Evolutionary conservation across 2,888 invertebrate species (phyloP), one percentile per base, ranked within the genome.

Genomic region (Drosophila anceps): DNA sequence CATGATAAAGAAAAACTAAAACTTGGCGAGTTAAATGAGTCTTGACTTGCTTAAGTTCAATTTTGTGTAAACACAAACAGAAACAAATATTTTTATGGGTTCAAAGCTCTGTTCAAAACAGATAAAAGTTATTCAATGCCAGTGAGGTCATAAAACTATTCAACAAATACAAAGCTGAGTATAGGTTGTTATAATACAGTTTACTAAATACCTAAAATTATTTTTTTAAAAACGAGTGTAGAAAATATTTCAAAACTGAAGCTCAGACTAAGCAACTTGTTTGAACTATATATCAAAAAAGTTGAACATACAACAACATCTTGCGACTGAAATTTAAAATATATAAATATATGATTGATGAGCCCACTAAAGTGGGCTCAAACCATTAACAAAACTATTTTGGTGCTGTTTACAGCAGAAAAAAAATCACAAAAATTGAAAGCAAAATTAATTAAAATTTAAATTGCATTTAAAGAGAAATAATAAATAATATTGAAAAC

Each of bases 61-160:
- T 9, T 46, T 46, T 46, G 9, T n/a, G 27, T 27, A 15, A 46
- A 46, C 27, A 27, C 9, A 27, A n/a, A 46, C 6, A n/a, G 9
- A 27, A n/a, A 46, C 15, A 46, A 27, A 27, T 46, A 46, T 46
- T 46, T 46, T 15, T 7, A 46, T 27, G 46, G 27, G 46, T 27
- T 46, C 27, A 46, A 46, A 27, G 46, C 46, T 46, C 46, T 20
- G 15, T 1, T 8, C 27, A 27, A 15, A 46, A n/a, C 15, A 46
- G 15, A 46, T 15, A 46, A 46, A 46, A 27, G 9, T n/a, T n/a
- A 46, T 46, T 46, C 46, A 46, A 46, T 27, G 46, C 12, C 46
- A 46, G n/a, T n/a, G 2, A 24, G 12, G 8, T 15, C 24, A 15
- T 20, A 6, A 20, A 43, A 20, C 43, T 20, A 43, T 43, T 20